Evolutionary conservation across 1,140 invertebrate species (phyloP).

Genomic region (Nephila pilipes): DNA sequence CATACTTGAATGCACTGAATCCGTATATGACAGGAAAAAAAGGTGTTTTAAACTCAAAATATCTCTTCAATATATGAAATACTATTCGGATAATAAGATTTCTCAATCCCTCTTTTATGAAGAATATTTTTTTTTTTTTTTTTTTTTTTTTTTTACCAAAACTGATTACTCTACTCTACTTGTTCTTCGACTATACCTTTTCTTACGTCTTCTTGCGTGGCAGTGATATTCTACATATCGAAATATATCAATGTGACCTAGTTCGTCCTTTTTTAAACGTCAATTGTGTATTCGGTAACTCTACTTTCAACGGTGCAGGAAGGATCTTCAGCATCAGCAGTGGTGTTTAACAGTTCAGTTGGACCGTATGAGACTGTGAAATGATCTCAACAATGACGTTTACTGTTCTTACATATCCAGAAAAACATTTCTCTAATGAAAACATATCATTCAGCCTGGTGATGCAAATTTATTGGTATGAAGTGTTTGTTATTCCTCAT

Average conservation of each 20-base stretch:
- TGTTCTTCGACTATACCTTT: slow-evolving; percentile 44
- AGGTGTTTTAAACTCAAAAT: background rate
- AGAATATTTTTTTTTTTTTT: too few species aligned
- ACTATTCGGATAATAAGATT: background rate
- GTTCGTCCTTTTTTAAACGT: slow-evolving; percentile 61
- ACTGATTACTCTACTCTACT: background rate
- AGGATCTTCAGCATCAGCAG: slow-evolving; percentile 29
- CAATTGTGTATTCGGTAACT: slow-evolving; percentile 67
- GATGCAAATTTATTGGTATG: slow-evolving; percentile 72
- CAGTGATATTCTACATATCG: slow-evolving; percentile 75
- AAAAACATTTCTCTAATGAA: slow-evolving; percentile 68
- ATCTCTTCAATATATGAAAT: background rate
- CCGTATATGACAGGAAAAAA: background rate
- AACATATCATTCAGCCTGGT: slow-evolving; percentile 72
- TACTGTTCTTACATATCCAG: slow-evolving; percentile 57
- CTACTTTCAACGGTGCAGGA: background rate
- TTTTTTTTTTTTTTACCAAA: too few species aligned
- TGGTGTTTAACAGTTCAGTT: slow-evolving; percentile 51
- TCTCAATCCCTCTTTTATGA: background rate
- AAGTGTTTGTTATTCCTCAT: slow-evolving; percentile 76
- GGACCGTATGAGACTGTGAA: slow-evolving; percentile 35
- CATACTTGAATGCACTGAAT: background rate
- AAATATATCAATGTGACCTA: slow-evolving; percentile 50
- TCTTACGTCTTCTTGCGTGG: slow-evolving; percentile 62
- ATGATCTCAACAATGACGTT: slow-evolving; percentile 36